Base-by-base conservation (phyloP, 2,797 vertebrate genomes). In the Ctenochaetus hawaiiensis region DNA sequence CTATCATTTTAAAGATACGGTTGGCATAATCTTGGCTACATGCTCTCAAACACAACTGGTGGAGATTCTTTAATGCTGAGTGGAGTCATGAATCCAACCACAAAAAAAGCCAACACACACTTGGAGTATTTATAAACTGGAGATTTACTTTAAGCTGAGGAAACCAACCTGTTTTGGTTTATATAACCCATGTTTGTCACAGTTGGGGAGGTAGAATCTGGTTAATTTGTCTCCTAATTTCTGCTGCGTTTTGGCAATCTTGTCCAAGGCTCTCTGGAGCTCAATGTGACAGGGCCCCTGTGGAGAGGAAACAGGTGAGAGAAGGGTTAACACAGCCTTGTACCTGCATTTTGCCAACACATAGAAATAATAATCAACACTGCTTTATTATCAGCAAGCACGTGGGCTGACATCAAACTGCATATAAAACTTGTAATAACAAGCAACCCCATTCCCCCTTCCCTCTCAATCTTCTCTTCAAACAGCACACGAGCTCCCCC, bases 171-270 rank as follows among this genome's bases (percentile, higher is more conserved):
- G 98, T 84, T 96, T 99, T 90, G 95, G 91, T 94, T 98, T 96
- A 82, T 98, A 99, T 80, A 97, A 95, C 4, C 98, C 98, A 54
- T 95, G 93, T 87, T 95, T 96, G 91, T 96, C 96, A 90, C 98
- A 99, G 92, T 99, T 99, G 62, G 98, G 98, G 87, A 99, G 95
- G 87, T 99, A 99, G 91, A 99, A 99, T 75, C 94, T 95, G 88
- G 95, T 96, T 61, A 97, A 79, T n/a, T 95, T 95, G 69, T 96
- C 96, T 70, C 95, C 95, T 0, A 92, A 73, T 74, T 93, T 95
- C 89, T 97, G 95, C 37, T 96, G 97, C 34, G 94, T 95, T 75
- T 94, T 95, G 17, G 92, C 87, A 22, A 99, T 90, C 66, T 95
- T 97, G 34, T 96, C 96, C 74, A 99, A 87, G 34, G 96, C 96